A percentile compares a stretch with the other conserved stretches of the same genome.
Conservation (phyloP, 2,797 vertebrate genomes). For the Ataeniobius toweri region DNA sequence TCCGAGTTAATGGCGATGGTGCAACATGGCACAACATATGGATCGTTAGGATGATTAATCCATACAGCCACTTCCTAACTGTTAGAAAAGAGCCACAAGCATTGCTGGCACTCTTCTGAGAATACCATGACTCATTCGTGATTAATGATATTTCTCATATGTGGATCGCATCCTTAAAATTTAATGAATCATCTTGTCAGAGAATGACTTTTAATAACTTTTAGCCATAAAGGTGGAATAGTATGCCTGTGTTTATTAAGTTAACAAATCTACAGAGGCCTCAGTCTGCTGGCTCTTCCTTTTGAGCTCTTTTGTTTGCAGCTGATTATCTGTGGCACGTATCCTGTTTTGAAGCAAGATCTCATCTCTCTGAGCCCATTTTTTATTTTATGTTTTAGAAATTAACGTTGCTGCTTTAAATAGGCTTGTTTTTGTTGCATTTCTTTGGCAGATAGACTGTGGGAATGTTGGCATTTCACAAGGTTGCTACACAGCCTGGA, state of each 20-base stretch:
- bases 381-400: background rate
- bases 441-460: background rate
- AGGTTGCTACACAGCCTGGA: background rate
- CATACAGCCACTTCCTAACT: background rate
- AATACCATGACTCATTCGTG: slow-evolving; percentile 25
- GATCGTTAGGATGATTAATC: slow-evolving; percentile 26
- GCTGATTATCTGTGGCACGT: background rate
- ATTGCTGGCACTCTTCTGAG: slow-evolving; percentile 14
- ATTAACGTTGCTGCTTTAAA: no score
- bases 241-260: background rate
- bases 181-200: background rate
- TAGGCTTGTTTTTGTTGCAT: no score
- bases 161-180: background rate
- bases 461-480: background rate
- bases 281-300: background rate
- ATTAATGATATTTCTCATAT: slow-evolving; percentile 21
- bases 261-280: background rate
- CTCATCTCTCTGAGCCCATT: background rate
- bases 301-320: background rate
- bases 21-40: slow-evolving; percentile 2
- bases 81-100: slow-evolving; percentile 9
- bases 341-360: background rate
- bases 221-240: background rate
- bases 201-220: background rate
- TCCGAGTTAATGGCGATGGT: background rate